Evolutionary conservation across 2,113 vertebrate species (phyloP), one percentile per base, ranked within the genome.

Genomic region (Ceyx melanurus): DNA sequence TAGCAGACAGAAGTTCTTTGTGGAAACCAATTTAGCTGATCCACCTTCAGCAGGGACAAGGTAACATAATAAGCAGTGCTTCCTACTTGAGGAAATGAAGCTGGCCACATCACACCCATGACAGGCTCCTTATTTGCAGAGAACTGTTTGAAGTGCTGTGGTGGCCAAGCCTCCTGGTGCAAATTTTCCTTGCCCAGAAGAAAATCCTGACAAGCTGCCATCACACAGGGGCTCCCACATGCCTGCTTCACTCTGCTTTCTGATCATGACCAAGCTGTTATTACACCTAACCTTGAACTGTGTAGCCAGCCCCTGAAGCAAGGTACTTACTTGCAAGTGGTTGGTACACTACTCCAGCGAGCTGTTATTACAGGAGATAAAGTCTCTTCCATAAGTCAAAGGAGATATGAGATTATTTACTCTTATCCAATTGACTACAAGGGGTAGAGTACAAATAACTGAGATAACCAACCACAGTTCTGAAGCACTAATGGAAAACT

Each of bases 41-140:
- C 61, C 78, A 54, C 75, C 70, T 76, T 68, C 62, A 68, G 37
- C 12, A 37, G 33, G 74, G 43, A 64, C 31, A 28, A 73, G 65
- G 94, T 18, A 65, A 66, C 3, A 4, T 42, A 92, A 75, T 20
- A 56, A 81, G 67, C 72, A 58, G 75, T 6, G 73, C 56, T 74
- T 48, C 75, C 71, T 23, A 76, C 78, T 78, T 18, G 60, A 93
- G 78, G 86, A 93, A 78, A 88, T 29, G 40, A 67, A 73, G n/a
- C 74, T 29, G 71, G 42, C 46, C 71, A 90, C 88, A 76, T 81
- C 77, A 43, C 84, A 79, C 77, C 70, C 31, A 46, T 2, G 40
- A 61, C 84, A 75, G 42, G 58, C 23, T 22, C 62, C 13, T 40
- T 14, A 10, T 37, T 19, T 19, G 87, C 57, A 75, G 83, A n/a